Conservation (phyloP, 2,888 invertebrate genomes). For the Mycalesis mineus region DNA sequence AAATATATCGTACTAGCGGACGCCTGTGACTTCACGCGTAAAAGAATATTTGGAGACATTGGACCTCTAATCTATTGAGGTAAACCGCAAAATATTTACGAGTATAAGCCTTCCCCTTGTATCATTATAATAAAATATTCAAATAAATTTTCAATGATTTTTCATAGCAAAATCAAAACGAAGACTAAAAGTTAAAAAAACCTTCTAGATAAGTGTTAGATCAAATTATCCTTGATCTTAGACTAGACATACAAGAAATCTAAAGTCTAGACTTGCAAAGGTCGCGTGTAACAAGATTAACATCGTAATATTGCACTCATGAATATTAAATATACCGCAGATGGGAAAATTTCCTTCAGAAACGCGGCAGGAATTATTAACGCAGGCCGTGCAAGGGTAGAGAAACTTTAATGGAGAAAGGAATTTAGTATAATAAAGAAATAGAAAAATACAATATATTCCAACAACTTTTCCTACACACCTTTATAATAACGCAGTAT, state of each 20-base stretch:
- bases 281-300: neutral
- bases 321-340: conserved; percentile 12
- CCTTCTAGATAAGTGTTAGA: neutral
- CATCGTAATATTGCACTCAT: conserved; percentile 7
- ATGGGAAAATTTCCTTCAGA: conserved; percentile 13
- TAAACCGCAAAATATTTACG: no score
- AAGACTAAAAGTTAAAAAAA: neutral
- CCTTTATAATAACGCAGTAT: no score
- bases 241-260: neutral
- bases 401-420: neutral
- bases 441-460: neutral
- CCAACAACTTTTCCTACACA: neutral
- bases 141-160: no score
- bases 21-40: no score
- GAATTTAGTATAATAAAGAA: neutral
- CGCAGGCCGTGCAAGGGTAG: neutral
- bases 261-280: neutral
- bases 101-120: no score
- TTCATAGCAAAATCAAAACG: no score
- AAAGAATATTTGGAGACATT: no score
- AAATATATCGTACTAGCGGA: no score
- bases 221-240: neutral
- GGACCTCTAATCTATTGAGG: no score
- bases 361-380: conserved; percentile 10
- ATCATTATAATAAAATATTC: no score